Evolutionary conservation across 2,888 invertebrate genomes (phyloP).

Genomic region (Diaphora mendica): DNA sequence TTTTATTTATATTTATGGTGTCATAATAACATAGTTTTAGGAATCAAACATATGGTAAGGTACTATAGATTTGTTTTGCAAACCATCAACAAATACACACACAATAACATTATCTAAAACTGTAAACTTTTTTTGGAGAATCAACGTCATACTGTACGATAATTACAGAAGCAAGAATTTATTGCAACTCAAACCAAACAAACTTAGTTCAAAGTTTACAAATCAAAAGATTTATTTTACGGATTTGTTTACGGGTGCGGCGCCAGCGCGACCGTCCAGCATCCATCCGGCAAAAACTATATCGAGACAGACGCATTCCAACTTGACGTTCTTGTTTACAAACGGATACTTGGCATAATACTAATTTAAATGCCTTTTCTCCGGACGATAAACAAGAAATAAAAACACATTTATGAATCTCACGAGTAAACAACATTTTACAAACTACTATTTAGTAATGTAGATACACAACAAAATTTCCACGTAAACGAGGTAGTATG

Average conservation of each 20-base stretch:
- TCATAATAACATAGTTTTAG: no score
- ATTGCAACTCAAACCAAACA: conserved; percentile 43
- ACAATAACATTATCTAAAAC: no score
- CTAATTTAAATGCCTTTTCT: conserved; percentile 19
- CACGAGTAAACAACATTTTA: neutral
- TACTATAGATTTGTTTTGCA: no score
- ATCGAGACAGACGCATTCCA: conserved; percentile 49
- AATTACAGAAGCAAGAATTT: conserved; percentile 38
- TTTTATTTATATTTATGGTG: no score
- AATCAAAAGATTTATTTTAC: conserved; percentile 51
- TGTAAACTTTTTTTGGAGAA: neutral
- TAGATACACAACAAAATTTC: neutral
- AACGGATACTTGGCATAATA: conserved; percentile 46
- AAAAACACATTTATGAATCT: neutral
- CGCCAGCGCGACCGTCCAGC: conserved; percentile 34
- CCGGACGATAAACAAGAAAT: neutral
- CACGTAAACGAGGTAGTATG: neutral
- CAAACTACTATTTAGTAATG: neutral
- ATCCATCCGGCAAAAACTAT: conserved; percentile 27
- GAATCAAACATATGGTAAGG: no score
- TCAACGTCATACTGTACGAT: conserved; percentile 14
- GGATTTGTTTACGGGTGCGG: conserved; percentile 47
- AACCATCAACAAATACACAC: neutral
- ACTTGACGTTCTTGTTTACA: conserved; percentile 52
- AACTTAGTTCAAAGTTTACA: conserved; percentile 44